These are phyloP conservation scores for Daboia siamensis DNA, from an alignment of 2,113 vertebrate species.

Conservation along the genomic window DNA sequence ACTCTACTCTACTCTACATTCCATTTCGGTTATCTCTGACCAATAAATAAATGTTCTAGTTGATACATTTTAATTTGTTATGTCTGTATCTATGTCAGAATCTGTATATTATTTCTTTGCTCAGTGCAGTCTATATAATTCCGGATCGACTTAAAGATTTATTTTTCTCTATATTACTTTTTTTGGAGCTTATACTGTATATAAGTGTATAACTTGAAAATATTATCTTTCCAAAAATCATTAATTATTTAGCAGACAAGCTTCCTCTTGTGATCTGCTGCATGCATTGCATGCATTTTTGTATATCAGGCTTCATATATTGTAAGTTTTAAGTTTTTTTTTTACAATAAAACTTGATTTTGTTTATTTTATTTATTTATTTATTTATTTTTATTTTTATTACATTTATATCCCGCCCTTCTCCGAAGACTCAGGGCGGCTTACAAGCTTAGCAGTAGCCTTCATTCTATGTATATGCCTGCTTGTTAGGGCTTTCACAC, in stretches of 20 bases:
- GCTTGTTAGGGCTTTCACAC: too few relatives aligned
- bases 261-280: neutral
- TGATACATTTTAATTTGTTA: neutral
- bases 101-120: neutral
- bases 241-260: neutral
- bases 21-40: neutral
- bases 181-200: neutral
- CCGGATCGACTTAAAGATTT: neutral
- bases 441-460: too few relatives aligned
- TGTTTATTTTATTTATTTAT: too few relatives aligned
- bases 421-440: too few relatives aligned
- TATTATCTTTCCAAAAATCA: neutral
- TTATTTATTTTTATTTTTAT: too few relatives aligned
- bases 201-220: neutral
- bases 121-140: neutral
- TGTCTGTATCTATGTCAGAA: neutral
- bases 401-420: too few relatives aligned
- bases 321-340: neutral
- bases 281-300: neutral
- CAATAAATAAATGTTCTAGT: neutral
- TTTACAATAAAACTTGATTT: neutral
- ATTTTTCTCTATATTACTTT: neutral
- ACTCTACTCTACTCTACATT: too few relatives aligned
- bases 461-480: too few relatives aligned
- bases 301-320: neutral